phyloP scores from a whole-genome alignment of 2,888 invertebrate species.

The Parelbella ahira region DNA sequence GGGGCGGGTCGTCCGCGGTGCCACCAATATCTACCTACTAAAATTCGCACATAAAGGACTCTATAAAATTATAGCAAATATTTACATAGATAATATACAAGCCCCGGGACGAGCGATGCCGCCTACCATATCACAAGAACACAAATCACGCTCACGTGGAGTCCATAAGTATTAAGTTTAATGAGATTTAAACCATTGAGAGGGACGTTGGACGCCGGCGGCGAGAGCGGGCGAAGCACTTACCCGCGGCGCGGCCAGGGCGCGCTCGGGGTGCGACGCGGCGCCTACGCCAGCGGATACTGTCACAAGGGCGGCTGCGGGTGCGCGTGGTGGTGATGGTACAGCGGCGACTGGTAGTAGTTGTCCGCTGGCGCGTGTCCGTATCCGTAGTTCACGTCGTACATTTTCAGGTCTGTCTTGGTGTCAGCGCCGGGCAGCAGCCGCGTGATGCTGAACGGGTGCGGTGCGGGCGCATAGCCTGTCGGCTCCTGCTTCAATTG shows the following conservation, averaged over 20 bases:
- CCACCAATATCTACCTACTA: slow-evolving; percentile 58
- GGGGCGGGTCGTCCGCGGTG: slow-evolving; percentile 45
- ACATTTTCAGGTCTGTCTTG: slow-evolving; percentile 95
- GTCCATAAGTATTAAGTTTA: slow-evolving; percentile 51
- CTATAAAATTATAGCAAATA: slow-evolving; percentile 45
- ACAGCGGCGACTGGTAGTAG: slow-evolving; percentile 91
- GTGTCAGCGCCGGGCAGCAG: slow-evolving; percentile 92
- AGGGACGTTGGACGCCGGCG: slow-evolving; percentile 31
- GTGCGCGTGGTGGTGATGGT: slow-evolving; percentile 84
- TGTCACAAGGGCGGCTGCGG: slow-evolving; percentile 95
- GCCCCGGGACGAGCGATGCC: slow-evolving; percentile 42
- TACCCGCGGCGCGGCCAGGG: slow-evolving; percentile 51
- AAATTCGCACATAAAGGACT: slow-evolving; percentile 57
- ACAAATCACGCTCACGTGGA: slow-evolving; percentile 71
- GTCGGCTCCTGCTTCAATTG: slow-evolving; percentile 90
- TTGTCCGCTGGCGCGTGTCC: slow-evolving; percentile 84
- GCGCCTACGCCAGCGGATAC: slow-evolving; percentile 91
- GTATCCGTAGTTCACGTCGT: slow-evolving; percentile 86
- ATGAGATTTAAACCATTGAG: slow-evolving; percentile 51
- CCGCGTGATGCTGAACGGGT: slow-evolving; percentile 97
- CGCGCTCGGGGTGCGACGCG: slow-evolving; percentile 44
- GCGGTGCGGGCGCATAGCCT: slow-evolving; percentile 90
- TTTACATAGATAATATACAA: slow-evolving; percentile 62
- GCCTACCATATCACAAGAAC: slow-evolving; percentile 48
- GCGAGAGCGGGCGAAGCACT: slow-evolving; percentile 30